A percentile compares a stretch with the other conserved stretches of the same genome.
These are phyloP conservation scores for Drosophila dunni DNA, from an alignment of 1,140 invertebrate species.

Conservation along the genomic window DNA sequence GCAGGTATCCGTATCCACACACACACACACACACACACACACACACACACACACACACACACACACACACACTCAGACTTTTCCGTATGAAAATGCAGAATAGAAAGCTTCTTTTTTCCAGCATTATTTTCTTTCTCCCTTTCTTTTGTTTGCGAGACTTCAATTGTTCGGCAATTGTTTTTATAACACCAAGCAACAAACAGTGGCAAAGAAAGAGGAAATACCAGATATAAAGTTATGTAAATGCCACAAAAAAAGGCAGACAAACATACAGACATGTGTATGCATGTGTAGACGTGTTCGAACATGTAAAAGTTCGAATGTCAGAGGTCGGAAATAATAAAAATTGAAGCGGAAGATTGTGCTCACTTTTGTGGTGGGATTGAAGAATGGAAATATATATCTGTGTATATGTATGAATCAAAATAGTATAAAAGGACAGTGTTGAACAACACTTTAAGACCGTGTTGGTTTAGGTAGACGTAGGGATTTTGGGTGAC, in stretches of 20 bases:
- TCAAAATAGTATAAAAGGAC: neutral
- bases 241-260: slow-evolving; percentile 53
- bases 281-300: slow-evolving; percentile 20
- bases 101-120: slow-evolving; percentile 16
- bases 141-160: slow-evolving; percentile 47
- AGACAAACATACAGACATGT: slow-evolving; percentile 3
- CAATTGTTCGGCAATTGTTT: slow-evolving; percentile 75
- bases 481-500: slow-evolving; percentile 32
- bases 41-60: no score
- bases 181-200: slow-evolving; percentile 64
- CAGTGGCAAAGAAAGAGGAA: slow-evolving; percentile 52
- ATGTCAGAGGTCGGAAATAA: slow-evolving; percentile 69
- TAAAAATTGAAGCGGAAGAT: slow-evolving; percentile 62
- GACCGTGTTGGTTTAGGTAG: slow-evolving; percentile 11
- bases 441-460: neutral
- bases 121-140: slow-evolving; percentile 35
- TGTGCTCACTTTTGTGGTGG: slow-evolving; percentile 25
- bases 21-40: no score
- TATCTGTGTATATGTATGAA: neutral
- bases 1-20: slow-evolving; percentile 44
- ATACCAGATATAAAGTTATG: slow-evolving; percentile 80
- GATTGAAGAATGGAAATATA: neutral
- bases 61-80: neutral
- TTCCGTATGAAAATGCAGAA: slow-evolving; percentile 16
- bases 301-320: slow-evolving; percentile 48